Evolutionary conservation across 2,888 invertebrate genomes (phyloP).

Genomic region (Carpatolechia fugitivella): DNA sequence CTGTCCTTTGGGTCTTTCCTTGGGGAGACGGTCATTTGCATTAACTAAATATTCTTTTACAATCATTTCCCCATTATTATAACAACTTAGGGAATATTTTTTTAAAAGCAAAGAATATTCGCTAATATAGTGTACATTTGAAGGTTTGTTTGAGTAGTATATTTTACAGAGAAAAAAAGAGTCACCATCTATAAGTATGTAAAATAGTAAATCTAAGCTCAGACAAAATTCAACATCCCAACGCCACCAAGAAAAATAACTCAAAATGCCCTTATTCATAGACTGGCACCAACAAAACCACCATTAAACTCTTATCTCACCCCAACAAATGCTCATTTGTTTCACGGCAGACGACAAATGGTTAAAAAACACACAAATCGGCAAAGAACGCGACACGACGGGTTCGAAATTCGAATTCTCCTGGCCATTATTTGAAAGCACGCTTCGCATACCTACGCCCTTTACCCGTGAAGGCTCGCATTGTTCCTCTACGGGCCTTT

Average conservation of each 20-base stretch:
- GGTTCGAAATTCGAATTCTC: conserved; percentile 41
- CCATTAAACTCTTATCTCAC: conserved; percentile 22
- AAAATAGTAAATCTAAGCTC: no score
- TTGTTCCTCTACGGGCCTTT: conserved; percentile 51
- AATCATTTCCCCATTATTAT: conserved; percentile 7
- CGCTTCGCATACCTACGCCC: conserved; percentile 56
- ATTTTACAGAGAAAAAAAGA: no score
- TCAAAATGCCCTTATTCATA: no score
- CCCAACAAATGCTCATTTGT: conserved; percentile 32
- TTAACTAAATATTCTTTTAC: conserved; percentile 37
- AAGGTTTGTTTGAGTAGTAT: no score
- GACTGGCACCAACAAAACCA: no score
- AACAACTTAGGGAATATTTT: neutral
- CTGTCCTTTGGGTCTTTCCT: conserved; percentile 35
- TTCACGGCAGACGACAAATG: conserved; percentile 43
- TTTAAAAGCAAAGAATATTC: no score
- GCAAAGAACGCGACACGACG: conserved; percentile 41
- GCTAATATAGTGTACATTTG: no score
- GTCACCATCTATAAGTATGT: no score
- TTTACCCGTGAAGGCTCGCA: conserved; percentile 53
- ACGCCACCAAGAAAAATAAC: no score
- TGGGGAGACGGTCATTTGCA: conserved; percentile 43
- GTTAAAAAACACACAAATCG: conserved; percentile 46
- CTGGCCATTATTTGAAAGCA: conserved; percentile 54
- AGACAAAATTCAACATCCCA: no score